These are phyloP conservation scores for Aeoliscus strigatus DNA, from an alignment of 2,797 vertebrate species.

Conservation along the genomic window DNA sequence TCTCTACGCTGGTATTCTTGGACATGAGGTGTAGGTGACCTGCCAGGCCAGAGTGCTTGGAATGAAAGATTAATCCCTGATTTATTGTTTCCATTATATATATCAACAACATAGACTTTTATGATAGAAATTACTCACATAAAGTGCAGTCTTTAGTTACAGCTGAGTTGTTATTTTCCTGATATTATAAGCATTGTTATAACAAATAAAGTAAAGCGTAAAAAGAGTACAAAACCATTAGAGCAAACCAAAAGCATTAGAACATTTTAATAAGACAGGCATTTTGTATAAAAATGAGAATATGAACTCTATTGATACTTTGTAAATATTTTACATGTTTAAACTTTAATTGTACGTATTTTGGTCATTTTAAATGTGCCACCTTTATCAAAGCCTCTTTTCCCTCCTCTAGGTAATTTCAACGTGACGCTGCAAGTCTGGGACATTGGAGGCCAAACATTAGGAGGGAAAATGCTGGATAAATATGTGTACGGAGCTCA, in stretches of 20 bases:
- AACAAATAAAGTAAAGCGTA: constrained; percentile 40
- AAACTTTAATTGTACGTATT: too few relatives aligned
- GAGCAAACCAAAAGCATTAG: constrained; percentile 17
- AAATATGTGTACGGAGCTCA: constrained; percentile 98
- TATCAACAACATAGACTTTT: constrained; percentile 54
- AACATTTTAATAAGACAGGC: constrained; percentile 7
- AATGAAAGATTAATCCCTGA: constrained; percentile 60
- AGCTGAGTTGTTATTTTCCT: constrained; percentile 36
- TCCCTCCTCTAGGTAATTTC: constrained; percentile 81
- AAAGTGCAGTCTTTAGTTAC: constrained; percentile 44
- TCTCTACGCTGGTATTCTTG: constrained; percentile 62
- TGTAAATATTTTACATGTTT: too few relatives aligned
- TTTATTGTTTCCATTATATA: constrained; percentile 64
- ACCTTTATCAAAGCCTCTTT: constrained; percentile 12
- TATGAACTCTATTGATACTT: constrained; percentile 1
- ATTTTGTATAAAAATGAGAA: constrained; percentile 7
- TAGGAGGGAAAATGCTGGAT: constrained; percentile 99
- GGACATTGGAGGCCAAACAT: constrained; percentile 97
- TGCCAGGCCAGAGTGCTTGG: constrained; percentile 51
- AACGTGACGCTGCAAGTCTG: constrained; percentile 97
- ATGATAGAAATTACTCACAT: constrained; percentile 34
- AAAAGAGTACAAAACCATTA: constrained; percentile 25
- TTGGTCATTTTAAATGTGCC: background rate
- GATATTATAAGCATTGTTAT: constrained; percentile 33
- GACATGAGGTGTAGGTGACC: constrained; percentile 50